A percentile compares a stretch with the other conserved stretches of the same genome.
Evolutionary conservation across 2,113 vertebrate genomes (phyloP).

Genomic region (Nannobrachium achirus): DNA sequence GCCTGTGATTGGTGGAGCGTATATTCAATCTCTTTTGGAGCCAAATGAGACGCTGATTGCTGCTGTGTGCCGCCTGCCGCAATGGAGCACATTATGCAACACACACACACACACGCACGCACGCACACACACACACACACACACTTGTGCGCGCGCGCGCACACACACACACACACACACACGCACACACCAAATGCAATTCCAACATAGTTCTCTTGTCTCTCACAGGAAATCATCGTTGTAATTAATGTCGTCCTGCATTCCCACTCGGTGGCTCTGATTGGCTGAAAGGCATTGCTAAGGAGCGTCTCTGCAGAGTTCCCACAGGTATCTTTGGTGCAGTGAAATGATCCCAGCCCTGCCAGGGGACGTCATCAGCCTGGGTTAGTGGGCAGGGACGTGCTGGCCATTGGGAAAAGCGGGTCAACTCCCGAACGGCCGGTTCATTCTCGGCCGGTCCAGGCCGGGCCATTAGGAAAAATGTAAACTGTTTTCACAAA

Average conservation of each 20-base stretch:
- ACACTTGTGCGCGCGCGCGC: too few relatives aligned
- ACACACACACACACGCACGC: too few relatives aligned
- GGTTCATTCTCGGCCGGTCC: too few relatives aligned
- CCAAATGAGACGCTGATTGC: constrained; percentile 50
- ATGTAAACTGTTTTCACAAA: too few relatives aligned
- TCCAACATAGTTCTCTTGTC: constrained; percentile 51
- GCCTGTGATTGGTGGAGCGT: constrained; percentile 45
- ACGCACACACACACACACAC: too few relatives aligned
- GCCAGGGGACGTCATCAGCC: constrained; percentile 66
- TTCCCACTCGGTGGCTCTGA: constrained; percentile 53
- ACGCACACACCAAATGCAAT: constrained; percentile 23
- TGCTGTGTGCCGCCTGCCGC: constrained; percentile 30
- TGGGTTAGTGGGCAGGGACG: constrained; percentile 68
- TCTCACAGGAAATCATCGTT: constrained; percentile 71
- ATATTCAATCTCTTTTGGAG: constrained; percentile 49
- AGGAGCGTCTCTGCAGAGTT: constrained; percentile 38
- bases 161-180: not conserved
- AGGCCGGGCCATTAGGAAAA: too few relatives aligned
- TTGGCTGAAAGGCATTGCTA: constrained; percentile 67
- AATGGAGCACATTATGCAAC: constrained; percentile 34
- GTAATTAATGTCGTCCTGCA: constrained; percentile 64
- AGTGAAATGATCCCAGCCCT: constrained; percentile 63
- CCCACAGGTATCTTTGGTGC: constrained; percentile 62
- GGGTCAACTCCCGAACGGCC: too few relatives aligned
- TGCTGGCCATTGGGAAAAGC: too few relatives aligned